These are phyloP conservation scores for Amphiduros pacificus DNA, from an alignment of 2,888 invertebrate genomes.

Conservation along the genomic window DNA sequence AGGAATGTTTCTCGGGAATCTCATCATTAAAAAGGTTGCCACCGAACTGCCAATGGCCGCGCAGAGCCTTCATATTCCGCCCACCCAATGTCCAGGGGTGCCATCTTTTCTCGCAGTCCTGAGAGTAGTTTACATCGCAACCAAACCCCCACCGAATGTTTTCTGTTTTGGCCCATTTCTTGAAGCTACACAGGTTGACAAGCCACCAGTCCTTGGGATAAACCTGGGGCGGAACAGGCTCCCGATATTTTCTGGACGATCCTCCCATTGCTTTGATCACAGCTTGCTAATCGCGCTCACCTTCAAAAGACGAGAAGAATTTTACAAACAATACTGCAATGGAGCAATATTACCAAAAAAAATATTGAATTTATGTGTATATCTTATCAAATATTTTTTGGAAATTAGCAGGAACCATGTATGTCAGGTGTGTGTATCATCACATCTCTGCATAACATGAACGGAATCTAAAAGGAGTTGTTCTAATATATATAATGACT, in stretches of 20 bases:
- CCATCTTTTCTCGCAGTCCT: not conserved
- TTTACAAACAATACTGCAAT: no score
- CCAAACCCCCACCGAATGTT: not conserved
- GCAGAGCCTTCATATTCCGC: not conserved
- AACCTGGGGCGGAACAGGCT: not conserved
- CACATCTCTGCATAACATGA: no score
- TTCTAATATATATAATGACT: no score
- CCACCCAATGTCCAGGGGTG: constrained; percentile 4
- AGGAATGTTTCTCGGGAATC: not conserved
- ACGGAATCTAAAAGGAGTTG: no score
- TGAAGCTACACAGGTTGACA: not conserved
- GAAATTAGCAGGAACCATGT: no score
- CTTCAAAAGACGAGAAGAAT: no score
- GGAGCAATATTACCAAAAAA: no score
- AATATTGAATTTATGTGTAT: no score
- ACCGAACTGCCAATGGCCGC: not conserved
- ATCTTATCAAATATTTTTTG: no score
- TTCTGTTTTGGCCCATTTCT: constrained; percentile 2
- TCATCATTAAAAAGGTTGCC: no score
- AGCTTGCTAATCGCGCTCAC: no score
- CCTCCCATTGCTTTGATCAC: not conserved
- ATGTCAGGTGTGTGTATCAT: no score
- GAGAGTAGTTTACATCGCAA: not conserved
- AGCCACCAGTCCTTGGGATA: not conserved
- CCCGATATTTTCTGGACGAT: not conserved